Conservation (phyloP, 2,797 vertebrate genomes). For the Peromyscus melanophrys region DNA sequence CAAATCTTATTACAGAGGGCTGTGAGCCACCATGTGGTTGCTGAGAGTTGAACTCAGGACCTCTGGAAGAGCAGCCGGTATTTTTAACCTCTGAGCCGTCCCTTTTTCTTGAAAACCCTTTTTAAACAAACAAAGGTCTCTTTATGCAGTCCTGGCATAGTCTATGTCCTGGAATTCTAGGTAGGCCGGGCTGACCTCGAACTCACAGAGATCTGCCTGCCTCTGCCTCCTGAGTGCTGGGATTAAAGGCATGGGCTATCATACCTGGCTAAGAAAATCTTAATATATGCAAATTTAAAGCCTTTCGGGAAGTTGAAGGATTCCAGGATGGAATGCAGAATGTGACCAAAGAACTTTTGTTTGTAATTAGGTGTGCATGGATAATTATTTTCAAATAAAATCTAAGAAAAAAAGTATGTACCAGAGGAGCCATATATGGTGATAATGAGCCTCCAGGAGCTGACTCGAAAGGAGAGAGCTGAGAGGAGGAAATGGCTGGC, state of each 20-base stretch:
- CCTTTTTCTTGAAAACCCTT: background rate
- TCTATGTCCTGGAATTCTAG: background rate
- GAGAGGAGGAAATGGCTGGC: background rate
- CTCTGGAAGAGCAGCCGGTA: too few relatives aligned
- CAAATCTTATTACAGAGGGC: too few relatives aligned
- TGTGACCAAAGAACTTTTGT: background rate
- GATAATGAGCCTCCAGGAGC: background rate
- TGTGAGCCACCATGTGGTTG: too few relatives aligned
- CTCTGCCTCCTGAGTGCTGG: background rate
- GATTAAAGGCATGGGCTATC: background rate
- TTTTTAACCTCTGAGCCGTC: too few relatives aligned
- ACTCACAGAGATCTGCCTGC: background rate
- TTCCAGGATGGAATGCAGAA: constrained; percentile 22
- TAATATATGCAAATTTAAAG: constrained; percentile 31
- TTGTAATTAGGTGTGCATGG: constrained; percentile 13
- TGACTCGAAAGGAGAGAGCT: background rate
- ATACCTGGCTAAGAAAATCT: background rate
- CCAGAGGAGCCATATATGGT: background rate
- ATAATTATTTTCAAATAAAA: constrained; percentile 63
- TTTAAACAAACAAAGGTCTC: background rate
- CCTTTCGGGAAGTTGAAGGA: background rate
- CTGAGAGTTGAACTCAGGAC: too few relatives aligned
- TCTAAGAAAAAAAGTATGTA: background rate
- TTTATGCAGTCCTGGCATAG: background rate
- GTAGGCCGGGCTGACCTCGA: background rate